Conservation (phyloP, 2,797 vertebrate genomes). For the Catamblyrhynchus diadema region DNA sequence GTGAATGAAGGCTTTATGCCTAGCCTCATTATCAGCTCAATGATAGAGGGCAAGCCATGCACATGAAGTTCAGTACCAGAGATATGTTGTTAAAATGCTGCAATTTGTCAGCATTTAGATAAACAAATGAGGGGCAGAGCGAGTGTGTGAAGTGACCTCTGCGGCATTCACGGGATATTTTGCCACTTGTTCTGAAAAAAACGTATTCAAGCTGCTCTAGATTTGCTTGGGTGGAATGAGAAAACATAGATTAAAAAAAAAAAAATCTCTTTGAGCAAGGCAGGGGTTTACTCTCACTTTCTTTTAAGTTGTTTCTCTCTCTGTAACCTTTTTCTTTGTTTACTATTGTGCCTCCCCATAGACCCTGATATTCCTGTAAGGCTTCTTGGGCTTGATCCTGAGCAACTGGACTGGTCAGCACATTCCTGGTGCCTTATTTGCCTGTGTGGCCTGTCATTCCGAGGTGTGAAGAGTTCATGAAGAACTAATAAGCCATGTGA, state of each 20-base stretch:
- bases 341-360: conserved; percentile 47
- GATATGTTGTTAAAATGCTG: conserved; percentile 79
- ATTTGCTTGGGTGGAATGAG: not conserved
- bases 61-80: conserved; percentile 73
- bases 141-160: conserved; percentile 73
- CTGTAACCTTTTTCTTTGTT: conserved; percentile 34
- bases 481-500: not conserved
- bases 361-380: conserved; percentile 19
- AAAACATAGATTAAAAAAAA: not conserved
- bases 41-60: conserved; percentile 75
- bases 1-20: conserved; percentile 81
- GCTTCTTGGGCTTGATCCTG: conserved; percentile 26
- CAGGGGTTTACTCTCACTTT: not conserved
- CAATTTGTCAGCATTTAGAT: conserved; percentile 87
- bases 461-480: not conserved
- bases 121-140: conserved; percentile 79
- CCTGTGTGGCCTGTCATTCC: not conserved
- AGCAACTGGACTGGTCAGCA: not conserved
- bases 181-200: conserved; percentile 71
- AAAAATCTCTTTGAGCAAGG: not conserved
- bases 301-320: conserved; percentile 37
- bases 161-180: conserved; percentile 62
- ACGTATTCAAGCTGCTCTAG: conserved; percentile 18
- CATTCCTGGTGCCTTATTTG: not conserved
- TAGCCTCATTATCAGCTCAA: conserved; percentile 79